Evolutionary conservation across 2,797 vertebrate genomes (phyloP).

Genomic region (Zalophus californianus): DNA sequence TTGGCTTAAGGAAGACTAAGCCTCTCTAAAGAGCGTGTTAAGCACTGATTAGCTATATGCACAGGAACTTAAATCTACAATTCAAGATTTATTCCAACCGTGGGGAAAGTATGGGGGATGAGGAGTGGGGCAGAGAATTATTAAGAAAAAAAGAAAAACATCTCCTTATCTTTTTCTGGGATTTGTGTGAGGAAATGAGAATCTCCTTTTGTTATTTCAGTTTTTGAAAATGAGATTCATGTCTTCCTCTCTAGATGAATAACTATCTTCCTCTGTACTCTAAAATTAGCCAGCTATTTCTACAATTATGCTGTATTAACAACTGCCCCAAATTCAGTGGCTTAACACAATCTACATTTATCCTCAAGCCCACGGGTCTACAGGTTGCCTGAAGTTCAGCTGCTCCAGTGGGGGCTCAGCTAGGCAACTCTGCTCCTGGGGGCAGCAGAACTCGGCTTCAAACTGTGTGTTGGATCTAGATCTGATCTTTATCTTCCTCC

Average conservation of each 20-base stretch:
- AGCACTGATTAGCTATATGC: background rate
- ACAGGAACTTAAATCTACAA: background rate
- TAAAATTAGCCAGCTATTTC: background rate
- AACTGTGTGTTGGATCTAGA: background rate
- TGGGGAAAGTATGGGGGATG: background rate
- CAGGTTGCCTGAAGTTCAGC: background rate
- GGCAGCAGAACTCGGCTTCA: background rate
- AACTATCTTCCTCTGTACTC: background rate
- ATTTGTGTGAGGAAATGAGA: constrained; percentile 15
- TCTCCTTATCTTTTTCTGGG: background rate
- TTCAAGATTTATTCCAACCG: background rate
- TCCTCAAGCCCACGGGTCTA: constrained; percentile 18
- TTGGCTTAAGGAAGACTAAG: constrained; percentile 15
- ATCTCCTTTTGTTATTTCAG: background rate
- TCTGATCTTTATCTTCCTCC: background rate
- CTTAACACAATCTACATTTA: background rate
- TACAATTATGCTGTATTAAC: background rate
- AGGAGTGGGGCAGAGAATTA: background rate
- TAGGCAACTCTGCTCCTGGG: background rate
- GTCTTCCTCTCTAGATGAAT: background rate
- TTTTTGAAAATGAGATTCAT: background rate
- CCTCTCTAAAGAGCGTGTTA: background rate
- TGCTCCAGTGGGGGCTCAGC: background rate
- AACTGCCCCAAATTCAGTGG: background rate
- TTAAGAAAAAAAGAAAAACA: background rate